A percentile compares a stretch with the other conserved stretches of the same genome.
phyloP scores from a whole-genome alignment of 2,888 invertebrate species.

The Andrena bucephala region DNA sequence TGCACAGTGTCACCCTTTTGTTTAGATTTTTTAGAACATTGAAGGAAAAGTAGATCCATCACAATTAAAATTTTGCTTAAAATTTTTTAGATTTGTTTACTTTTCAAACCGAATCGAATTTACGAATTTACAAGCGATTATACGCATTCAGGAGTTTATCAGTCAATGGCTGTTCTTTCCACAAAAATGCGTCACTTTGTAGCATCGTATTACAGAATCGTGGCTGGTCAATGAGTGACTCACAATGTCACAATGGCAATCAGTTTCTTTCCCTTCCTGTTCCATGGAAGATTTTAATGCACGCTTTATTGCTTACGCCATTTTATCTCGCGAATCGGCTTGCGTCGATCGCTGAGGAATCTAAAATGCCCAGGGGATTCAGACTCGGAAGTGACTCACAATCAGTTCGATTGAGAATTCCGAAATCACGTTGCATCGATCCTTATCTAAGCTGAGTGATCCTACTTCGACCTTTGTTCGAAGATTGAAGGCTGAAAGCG shows the following conservation, averaged over 20 bases:
- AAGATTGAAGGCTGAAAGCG: background rate
- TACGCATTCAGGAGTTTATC: no score
- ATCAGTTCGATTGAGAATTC: conserved; percentile 12
- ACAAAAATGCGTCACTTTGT: conserved; percentile 48
- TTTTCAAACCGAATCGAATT: no score
- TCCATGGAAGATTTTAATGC: conserved; percentile 30
- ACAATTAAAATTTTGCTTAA: no score
- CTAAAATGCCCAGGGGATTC: conserved; percentile 1
- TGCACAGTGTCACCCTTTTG: background rate
- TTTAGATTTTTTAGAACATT: background rate
- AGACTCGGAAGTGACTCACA: conserved; percentile 10
- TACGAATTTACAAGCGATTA: no score
- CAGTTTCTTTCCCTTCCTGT: conserved; percentile 3
- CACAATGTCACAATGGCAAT: conserved; percentile 36
- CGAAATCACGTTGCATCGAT: conserved; percentile 33
- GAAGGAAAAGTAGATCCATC: no score
- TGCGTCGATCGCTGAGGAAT: conserved; percentile 38
- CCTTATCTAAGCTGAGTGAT: background rate
- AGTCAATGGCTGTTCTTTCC: background rate
- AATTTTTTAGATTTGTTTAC: no score
- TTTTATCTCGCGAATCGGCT: background rate
- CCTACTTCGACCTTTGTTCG: background rate
- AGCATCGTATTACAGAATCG: background rate
- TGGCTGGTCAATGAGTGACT: conserved; percentile 35
- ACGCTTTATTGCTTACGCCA: background rate